phyloP scores from a whole-genome alignment of 2,113 vertebrate genomes.

The Lucifuga dentata region DNA sequence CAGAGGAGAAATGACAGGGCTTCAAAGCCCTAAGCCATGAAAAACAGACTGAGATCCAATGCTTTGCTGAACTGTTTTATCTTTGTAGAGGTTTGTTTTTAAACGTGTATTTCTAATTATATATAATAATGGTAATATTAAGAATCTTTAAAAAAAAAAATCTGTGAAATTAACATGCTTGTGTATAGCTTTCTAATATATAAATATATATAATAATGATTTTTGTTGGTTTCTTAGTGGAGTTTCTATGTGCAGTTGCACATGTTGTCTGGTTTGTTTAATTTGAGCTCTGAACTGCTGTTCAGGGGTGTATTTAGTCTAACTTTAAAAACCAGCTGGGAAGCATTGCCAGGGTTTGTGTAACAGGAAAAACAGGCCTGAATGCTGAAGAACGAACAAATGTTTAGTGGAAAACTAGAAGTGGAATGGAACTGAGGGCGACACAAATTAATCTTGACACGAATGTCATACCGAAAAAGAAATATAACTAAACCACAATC shows the following conservation, averaged over 20 bases:
- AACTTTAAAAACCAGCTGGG: conserved; percentile 72
- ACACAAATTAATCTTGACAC: conserved; percentile 41
- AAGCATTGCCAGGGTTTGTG: conserved; percentile 66
- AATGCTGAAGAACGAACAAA: conserved; percentile 76
- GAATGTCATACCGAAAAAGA: conserved; percentile 54
- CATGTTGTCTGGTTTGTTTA: conserved; percentile 80
- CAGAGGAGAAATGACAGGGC: conserved; percentile 86
- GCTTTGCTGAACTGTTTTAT: conserved; percentile 99
- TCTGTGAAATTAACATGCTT: conserved; percentile 99
- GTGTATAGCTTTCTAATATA: conserved; percentile 99
- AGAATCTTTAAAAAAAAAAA: conserved; percentile 98
- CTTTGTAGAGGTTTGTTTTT: conserved; percentile 99
- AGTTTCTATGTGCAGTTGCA: conserved; percentile 96
- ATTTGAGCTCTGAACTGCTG: conserved; percentile 75
- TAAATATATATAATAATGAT: conserved; percentile 91
- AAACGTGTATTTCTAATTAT: conserved; percentile 99
- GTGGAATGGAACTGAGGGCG: conserved; percentile 83
- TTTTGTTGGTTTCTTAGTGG: conserved; percentile 92
- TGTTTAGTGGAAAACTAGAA: conserved; percentile 84
- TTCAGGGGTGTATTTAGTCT: conserved; percentile 74
- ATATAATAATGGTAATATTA: conserved; percentile 97
- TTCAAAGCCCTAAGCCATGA: conserved; percentile 94
- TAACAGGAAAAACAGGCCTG: conserved; percentile 32
- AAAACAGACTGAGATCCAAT: conserved; percentile 88
- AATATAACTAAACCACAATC: conserved; percentile 42